phyloP scores from a whole-genome alignment of 1,140 invertebrate species.

The Potamilus streckersoni region DNA sequence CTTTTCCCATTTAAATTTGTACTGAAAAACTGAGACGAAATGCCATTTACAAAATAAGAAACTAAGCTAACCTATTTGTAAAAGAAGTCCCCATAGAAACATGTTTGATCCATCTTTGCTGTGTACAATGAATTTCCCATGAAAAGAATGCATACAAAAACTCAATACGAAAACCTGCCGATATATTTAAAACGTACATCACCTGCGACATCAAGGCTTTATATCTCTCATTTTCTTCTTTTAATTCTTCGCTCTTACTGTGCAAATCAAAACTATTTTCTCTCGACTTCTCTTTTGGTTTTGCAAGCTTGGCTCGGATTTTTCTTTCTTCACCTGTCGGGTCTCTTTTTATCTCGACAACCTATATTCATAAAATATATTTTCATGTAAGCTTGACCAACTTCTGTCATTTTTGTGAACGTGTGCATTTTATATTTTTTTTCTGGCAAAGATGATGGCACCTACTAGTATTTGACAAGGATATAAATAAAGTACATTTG shows the following conservation, averaged over 20 bases:
- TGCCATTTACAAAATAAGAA: no score
- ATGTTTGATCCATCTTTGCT: no score
- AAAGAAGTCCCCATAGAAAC: no score
- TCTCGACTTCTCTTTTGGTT: constrained; percentile 59
- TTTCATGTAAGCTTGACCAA: constrained; percentile 11
- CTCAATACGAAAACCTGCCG: neutral
- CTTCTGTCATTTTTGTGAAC: neutral
- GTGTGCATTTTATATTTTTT: neutral
- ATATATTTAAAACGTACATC: neutral
- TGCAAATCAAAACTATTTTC: constrained; percentile 59
- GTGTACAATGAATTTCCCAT: no score
- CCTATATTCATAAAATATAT: constrained; percentile 69
- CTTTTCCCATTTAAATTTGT: no score
- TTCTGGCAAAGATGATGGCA: neutral
- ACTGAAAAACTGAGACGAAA: no score
- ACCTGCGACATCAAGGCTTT: constrained; percentile 62
- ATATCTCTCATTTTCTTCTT: constrained; percentile 67
- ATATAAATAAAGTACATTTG: no score
- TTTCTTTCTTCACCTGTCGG: constrained; percentile 87
- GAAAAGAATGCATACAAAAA: neutral
- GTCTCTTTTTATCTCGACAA: constrained; percentile 89
- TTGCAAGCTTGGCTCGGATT: constrained; percentile 71
- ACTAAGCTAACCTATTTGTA: no score
- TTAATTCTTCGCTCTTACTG: constrained; percentile 63
- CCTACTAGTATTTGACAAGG: neutral